Evolutionary conservation across 2,113 vertebrate species (phyloP).

Genomic region (Sitta europaea): DNA sequence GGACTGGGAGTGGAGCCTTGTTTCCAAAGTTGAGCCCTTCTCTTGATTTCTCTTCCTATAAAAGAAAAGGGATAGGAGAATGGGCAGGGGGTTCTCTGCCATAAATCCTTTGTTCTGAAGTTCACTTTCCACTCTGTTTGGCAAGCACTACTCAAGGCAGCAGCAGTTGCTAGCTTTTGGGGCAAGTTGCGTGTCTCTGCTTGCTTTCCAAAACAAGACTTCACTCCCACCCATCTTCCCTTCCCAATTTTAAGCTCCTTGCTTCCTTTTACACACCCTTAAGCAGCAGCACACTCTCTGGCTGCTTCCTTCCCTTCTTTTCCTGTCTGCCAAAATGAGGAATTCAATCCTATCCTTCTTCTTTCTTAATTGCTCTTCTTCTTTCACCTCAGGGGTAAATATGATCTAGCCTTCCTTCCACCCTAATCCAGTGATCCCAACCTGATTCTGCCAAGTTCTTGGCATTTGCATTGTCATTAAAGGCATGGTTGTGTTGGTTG

Average conservation of each 20-base stretch:
- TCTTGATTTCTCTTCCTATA: not conserved
- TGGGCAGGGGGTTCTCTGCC: not conserved
- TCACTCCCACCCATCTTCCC: not conserved
- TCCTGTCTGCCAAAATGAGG: not conserved
- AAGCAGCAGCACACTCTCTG: not conserved
- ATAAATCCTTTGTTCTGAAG: not conserved
- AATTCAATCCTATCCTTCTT: not conserved
- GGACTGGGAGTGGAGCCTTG: not conserved
- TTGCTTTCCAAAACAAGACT: not conserved
- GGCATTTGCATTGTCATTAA: not conserved
- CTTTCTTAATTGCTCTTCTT: not conserved
- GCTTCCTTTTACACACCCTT: not conserved
- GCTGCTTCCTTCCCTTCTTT: not conserved
- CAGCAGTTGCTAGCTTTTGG: not conserved
- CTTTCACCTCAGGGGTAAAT: not conserved
- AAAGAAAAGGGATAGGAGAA: not conserved
- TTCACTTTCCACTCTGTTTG: not conserved
- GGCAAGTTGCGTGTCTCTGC: not conserved
- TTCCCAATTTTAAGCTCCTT: not conserved
- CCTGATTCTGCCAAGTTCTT: not conserved
- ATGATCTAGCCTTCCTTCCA: not conserved
- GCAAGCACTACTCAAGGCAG: not conserved
- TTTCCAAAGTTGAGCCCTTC: not conserved
- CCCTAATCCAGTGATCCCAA: not conserved
- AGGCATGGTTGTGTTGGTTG: not conserved